Percentiles rank a stretch among this genome's conserved stretches.
These are phyloP conservation scores for Crocuta crocuta DNA, from an alignment of 2,113 vertebrate genomes.

Conservation along the genomic window DNA sequence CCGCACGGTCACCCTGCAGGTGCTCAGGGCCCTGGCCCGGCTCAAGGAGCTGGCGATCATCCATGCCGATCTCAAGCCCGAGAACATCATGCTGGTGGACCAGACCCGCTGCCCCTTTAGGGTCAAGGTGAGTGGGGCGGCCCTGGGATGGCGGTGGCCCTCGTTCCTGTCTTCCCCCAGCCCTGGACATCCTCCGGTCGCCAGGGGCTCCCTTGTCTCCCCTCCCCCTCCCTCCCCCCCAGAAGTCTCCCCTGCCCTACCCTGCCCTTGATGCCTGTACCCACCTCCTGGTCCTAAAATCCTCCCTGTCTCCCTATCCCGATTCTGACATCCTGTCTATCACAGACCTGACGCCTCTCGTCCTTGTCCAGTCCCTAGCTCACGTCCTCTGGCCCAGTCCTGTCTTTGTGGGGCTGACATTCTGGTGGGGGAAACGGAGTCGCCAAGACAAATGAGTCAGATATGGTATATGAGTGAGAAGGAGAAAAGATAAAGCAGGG, in stretches of 20 bases:
- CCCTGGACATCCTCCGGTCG: not conserved
- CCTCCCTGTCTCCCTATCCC: not conserved
- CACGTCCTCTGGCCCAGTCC: not conserved
- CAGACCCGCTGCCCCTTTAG: constrained; percentile 85
- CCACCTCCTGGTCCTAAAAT: not conserved
- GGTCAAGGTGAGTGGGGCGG: constrained; percentile 81
- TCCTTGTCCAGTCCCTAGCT: not conserved
- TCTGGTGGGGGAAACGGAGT: not conserved
- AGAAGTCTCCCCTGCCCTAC: not conserved
- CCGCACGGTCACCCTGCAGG: constrained; percentile 85
- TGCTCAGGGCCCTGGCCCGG: constrained; percentile 85
- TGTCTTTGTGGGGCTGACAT: not conserved
- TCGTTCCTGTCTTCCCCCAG: too few relatives aligned
- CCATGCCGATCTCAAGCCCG: constrained; percentile 88
- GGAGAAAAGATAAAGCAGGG: not conserved
- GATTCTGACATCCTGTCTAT: not conserved
- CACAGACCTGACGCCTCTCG: not conserved
- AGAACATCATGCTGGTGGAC: constrained; percentile 91
- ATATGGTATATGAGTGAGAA: not conserved
- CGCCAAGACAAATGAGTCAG: not conserved
- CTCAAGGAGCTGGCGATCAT: constrained; percentile 89
- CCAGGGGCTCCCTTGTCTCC: not conserved
- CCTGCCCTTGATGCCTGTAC: not conserved
- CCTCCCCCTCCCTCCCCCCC: too few relatives aligned
- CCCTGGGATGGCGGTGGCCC: fast-evolving